These are phyloP conservation scores for Mus musculus DNA, from an alignment of 2,113 vertebrate genomes.

Conservation along the genomic window GRCm39 chr3:57881001-57881500, in stretches of 20 bases:
- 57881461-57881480: constrained; percentile 45
- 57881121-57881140: neutral
- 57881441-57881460: neutral
- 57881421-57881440: neutral
- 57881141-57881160: neutral
- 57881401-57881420: neutral
- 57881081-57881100: neutral
- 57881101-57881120: neutral
- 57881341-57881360: neutral
- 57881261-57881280: neutral
- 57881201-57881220: neutral
- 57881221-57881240: neutral
- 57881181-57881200: neutral
- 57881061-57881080: neutral
- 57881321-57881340: neutral
- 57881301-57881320: neutral
- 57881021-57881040: neutral
- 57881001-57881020: neutral
- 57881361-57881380: neutral
- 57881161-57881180: neutral
- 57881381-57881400: neutral
- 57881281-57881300: neutral
- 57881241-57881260: neutral
- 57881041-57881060: neutral
- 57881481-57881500: constrained; percentile 51